Conservation (phyloP, 2,113 vertebrate species). For the Falco punctatus region DNA sequence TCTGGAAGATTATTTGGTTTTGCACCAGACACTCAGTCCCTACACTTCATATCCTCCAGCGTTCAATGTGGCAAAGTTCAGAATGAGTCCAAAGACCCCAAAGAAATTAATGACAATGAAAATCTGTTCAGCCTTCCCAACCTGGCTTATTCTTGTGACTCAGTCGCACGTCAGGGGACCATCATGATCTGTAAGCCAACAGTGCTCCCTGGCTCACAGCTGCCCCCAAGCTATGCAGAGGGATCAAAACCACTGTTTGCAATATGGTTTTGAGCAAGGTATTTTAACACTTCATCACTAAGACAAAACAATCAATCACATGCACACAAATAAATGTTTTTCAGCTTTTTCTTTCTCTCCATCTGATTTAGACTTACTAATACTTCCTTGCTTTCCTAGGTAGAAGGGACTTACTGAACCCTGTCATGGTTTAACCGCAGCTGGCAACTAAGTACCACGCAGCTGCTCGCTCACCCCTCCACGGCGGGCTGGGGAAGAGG, state of each 20-base stretch:
- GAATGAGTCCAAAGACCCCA: not conserved
- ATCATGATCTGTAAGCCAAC: accelerated
- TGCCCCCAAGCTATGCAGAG: not conserved
- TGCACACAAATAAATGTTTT: not conserved
- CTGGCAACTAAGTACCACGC: too few relatives aligned
- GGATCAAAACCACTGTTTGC: not conserved
- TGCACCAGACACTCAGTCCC: not conserved
- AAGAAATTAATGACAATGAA: not conserved
- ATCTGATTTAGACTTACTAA: not conserved
- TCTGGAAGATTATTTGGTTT: not conserved
- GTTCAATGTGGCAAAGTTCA: not conserved
- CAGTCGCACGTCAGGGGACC: not conserved
- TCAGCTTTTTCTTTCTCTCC: not conserved
- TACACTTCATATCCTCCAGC: not conserved
- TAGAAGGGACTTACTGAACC: not conserved
- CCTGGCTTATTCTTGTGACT: not conserved
- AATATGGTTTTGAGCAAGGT: not conserved
- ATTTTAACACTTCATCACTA: not conserved
- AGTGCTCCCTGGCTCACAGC: not conserved
- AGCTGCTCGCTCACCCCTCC: too few relatives aligned
- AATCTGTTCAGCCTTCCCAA: not conserved
- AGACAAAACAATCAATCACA: not conserved
- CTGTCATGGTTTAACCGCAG: too few relatives aligned
- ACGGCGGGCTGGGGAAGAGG: too few relatives aligned
- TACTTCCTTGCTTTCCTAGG: not conserved